Evolutionary conservation across 2,113 vertebrate species (phyloP), one percentile per base, ranked within the genome.

Genomic region (Sebastes schlegelii): DNA sequence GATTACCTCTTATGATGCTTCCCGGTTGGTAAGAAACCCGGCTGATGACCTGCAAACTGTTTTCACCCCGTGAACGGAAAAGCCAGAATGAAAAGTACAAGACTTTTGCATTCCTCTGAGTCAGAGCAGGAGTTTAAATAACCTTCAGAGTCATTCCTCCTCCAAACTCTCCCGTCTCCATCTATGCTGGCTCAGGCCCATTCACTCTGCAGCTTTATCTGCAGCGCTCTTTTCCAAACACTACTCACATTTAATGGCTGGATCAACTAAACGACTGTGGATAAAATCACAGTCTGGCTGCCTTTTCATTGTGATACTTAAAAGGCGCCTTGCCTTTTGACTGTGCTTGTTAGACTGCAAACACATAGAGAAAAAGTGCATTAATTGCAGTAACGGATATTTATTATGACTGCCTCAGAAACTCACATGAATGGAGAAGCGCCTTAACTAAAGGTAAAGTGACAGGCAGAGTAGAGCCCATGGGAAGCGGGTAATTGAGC

Each of bases 401-500:
- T 79, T 83, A 81, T 72, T 70, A n/a, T 55, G 62, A 74, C 51
- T 71, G 55, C 45, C 63, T 70, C 2, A 55, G 67, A 85, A 82
- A 21, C 16, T 6, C 73, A 49, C 8, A 52, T 23, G 60, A 88
- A 79, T 21, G 54, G 71, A 83, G 72, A 74, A 79, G 55, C 14
- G 5, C 62, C 60, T 85, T 77, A 86, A 79, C 74, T 68, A 76
- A 81, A 87, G 61, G 55, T 83, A 67, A 89, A 89, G 79, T 4
- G 72, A 65, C 76, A 80, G 82, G 64, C 64, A 86, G 68, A 75
- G 64, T 3, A 42, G 66, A 55, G 57, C 62, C 73, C 67, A 72
- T 70, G 77, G 62, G 85, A 87, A 82, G 83, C 4, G 67, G 55
- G 83, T 91, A 94, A 94, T 90, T 89, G 92, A 88, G 84, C 88